Evolutionary conservation across 2,888 invertebrate species (phyloP).

Genomic region (Drosophila macrospina): DNA sequence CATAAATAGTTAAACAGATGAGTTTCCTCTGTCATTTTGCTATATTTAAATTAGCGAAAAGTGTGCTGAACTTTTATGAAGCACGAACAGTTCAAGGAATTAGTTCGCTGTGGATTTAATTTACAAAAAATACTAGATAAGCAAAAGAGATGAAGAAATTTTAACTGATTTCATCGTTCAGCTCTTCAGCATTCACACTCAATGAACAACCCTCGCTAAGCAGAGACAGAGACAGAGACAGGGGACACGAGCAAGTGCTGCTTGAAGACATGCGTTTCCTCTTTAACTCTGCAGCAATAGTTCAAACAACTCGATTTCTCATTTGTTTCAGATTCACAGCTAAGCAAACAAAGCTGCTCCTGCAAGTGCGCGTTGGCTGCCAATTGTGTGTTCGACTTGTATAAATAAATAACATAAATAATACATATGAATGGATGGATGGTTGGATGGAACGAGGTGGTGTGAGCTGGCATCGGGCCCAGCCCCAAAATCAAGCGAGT

Average conservation of each 20-base stretch:
- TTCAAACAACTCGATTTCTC: constrained; percentile 40
- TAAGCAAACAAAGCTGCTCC: constrained; percentile 72
- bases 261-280: constrained; percentile 77
- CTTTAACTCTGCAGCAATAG: constrained; percentile 56
- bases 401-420: constrained; percentile 52
- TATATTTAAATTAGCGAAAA: constrained; percentile 7
- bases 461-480: constrained; percentile 9
- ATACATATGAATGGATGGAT: constrained; percentile 24
- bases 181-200: neutral
- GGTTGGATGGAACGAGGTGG: constrained; percentile 7
- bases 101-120: neutral
- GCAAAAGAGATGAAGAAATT: neutral
- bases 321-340: constrained; percentile 59
- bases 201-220: constrained; percentile 35
- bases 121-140: neutral
- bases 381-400: constrained; percentile 48
- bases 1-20: constrained; percentile 9
- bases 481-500: constrained; percentile 41
- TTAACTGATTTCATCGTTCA: too few relatives aligned
- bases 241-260: constrained; percentile 58
- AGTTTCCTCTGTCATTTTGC: constrained; percentile 1
- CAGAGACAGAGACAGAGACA: constrained; percentile 20
- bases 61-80: neutral
- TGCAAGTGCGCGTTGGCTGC: constrained; percentile 47
- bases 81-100: neutral